Base-by-base conservation (phyloP, 2,113 vertebrate species). In the Nothoprocta pentlandii region DNA sequence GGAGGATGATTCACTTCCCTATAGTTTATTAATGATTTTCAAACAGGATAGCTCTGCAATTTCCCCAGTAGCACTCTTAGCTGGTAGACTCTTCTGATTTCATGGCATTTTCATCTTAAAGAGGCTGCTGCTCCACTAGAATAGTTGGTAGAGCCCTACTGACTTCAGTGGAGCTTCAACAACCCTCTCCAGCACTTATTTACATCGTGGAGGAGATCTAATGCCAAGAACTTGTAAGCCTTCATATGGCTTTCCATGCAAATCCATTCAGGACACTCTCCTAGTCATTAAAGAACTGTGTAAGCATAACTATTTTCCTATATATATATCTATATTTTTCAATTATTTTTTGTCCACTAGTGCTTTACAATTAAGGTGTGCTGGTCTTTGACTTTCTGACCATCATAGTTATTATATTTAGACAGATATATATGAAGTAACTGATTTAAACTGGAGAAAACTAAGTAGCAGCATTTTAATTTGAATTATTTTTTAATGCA, bases 21-120 rank as follows among this genome's bases (percentile, higher is more conserved):
- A 13, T 73, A 58, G 56, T 82, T 79, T 85, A 58, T 92, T 76
- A 93, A 95, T 77, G 87, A 90, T 41, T 66, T 66, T 51, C 67
- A 36, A 75, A 3, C 16, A 66, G 51, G 68, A 19, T n/a, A 34
- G 32, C 81, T 30, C n/a, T 49, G 58, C 71, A 42, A 42, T 82
- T 87, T 81, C 47, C 70, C 62, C 69, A 32, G 1, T 4, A 84
- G n/a, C 75, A 19, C n/a, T 59, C 64, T 34, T 34, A 54, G 47
- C 63, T 76, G 20, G 32, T 86, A 80, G 63, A 59, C 41, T 90
- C 16, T 61, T 10, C 39, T 56, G 76, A 63, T 74, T 90, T 77
- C 54, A 42, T 28, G 70, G 46, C 49, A 22, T 89, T 89, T 92
- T 68, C 47, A n/a, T 91, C 47, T 87, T 32, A 4, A 61, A 76